Evolutionary conservation across 1,140 invertebrate species (phyloP).

Genomic region (silkworm (Bombyx mori)): ASM3026992v2 NC_085109.1:12008501-12009000

Average conservation of each 20-base stretch:
- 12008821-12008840: constrained; percentile 41
- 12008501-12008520: too few species aligned
- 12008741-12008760: background rate
- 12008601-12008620: too few species aligned
- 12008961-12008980: too few species aligned
- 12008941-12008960: too few species aligned
- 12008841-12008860: constrained; percentile 43
- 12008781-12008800: constrained; percentile 12
- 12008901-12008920: too few species aligned
- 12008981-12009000: too few species aligned
- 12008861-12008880: constrained; percentile 36
- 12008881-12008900: constrained; percentile 20
- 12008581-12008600: too few species aligned
- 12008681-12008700: background rate
- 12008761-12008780: background rate
- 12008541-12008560: too few species aligned
- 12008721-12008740: background rate
- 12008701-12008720: background rate
- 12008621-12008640: too few species aligned
- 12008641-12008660: background rate
- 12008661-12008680: background rate
- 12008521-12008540: too few species aligned
- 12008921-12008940: too few species aligned
- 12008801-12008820: constrained; percentile 43
- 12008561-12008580: too few species aligned